Conservation (phyloP, 2,113 vertebrate genomes). For the Anser cygnoides region DNA sequence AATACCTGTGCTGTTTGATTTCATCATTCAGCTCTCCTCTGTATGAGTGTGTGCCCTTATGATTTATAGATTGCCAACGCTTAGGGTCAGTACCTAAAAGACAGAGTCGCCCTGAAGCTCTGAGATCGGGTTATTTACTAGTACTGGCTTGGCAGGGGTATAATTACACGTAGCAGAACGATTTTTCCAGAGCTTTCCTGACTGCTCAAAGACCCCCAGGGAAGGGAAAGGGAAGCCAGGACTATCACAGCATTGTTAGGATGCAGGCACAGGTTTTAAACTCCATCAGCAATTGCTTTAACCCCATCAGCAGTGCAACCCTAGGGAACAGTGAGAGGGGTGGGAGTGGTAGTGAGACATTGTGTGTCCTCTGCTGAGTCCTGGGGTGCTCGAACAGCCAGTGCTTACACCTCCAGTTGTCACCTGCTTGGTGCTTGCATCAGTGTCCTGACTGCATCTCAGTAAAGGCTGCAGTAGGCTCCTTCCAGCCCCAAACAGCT, state of each 20-base stretch:
- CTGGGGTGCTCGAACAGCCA: neutral
- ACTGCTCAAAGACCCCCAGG: accelerated
- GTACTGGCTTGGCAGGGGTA: accelerated
- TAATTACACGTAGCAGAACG: neutral
- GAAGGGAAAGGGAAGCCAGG: neutral
- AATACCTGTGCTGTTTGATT: accelerated
- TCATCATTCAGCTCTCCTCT: neutral
- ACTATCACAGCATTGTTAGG: neutral
- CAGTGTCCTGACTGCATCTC: neutral
- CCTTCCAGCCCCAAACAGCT: neutral
- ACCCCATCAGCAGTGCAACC: accelerated
- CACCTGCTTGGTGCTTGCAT: neutral
- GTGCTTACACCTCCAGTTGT: neutral
- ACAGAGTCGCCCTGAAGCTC: accelerated
- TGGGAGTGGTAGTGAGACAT: neutral
- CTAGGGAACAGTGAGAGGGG: accelerated
- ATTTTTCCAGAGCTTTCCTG: neutral
- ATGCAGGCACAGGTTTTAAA: neutral
- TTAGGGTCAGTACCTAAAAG: accelerated
- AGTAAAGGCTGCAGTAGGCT: neutral
- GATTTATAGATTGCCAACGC: too few species aligned
- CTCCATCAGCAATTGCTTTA: neutral
- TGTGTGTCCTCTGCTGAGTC: neutral
- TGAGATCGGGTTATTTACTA: neutral
- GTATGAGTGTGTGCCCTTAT: neutral